phyloP scores from a whole-genome alignment of 2,797 vertebrate genomes.

The Megalops cyprinoides region DNA sequence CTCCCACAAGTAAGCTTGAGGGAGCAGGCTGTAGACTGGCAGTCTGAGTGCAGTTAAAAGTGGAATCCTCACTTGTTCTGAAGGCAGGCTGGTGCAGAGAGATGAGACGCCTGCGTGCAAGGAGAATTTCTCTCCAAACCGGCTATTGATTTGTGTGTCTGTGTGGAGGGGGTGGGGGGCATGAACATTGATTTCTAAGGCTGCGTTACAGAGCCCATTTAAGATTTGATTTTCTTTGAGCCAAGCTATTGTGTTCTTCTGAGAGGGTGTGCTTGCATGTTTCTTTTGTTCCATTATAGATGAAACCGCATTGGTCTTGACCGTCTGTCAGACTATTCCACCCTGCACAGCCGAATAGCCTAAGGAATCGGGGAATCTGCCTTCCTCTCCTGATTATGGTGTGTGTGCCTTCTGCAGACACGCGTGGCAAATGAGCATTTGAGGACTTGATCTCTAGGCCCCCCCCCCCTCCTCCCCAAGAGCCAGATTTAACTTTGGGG shows the following conservation, averaged over 20 bases:
- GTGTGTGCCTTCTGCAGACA: too few species aligned
- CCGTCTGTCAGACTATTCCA: neutral
- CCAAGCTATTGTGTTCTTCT: conserved; percentile 41
- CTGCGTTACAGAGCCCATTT: conserved; percentile 28
- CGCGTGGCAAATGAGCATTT: too few species aligned
- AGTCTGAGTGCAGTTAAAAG: too few species aligned
- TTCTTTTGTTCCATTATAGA: conserved; percentile 45
- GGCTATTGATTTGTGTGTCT: conserved; percentile 41
- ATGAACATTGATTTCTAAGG: conserved; percentile 42
- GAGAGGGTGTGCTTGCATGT: conserved; percentile 20
- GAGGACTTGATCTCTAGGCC: too few species aligned
- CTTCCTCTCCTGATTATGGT: too few species aligned
- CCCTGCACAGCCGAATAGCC: neutral
- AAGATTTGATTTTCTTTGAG: conserved; percentile 46
- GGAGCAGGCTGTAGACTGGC: neutral
- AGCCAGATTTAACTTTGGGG: too few species aligned
- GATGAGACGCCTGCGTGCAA: conserved; percentile 24
- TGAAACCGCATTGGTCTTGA: conserved; percentile 19
- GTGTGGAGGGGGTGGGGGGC: neutral
- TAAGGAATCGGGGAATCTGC: too few species aligned
- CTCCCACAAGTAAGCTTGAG: neutral
- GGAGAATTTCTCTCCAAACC: conserved; percentile 45
- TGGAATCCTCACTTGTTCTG: neutral
- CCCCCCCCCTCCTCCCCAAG: too few species aligned
- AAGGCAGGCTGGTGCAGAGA: neutral